Evolutionary conservation across 2,888 invertebrate genomes (phyloP).

Genomic region (Patella pellucida): DNA sequence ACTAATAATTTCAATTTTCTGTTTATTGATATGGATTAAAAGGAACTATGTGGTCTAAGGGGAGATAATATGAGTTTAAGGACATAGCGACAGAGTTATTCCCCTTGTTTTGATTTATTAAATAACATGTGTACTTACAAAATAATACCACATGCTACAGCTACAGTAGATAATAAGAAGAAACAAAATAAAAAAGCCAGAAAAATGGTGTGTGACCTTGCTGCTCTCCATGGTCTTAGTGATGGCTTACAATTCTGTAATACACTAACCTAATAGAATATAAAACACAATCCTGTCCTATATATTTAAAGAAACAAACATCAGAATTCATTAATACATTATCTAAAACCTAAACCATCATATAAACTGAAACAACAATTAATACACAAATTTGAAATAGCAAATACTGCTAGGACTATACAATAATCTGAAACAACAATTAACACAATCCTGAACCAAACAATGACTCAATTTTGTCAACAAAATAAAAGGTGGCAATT

Average conservation of each 20-base stretch:
- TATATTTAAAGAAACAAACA: not conserved
- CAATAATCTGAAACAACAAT: no score
- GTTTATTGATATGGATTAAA: no score
- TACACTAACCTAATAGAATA: constrained; percentile 72
- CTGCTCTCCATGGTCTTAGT: constrained; percentile 78
- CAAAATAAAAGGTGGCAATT: no score
- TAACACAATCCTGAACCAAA: no score
- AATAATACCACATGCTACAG: constrained; percentile 61
- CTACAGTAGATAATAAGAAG: constrained; percentile 60
- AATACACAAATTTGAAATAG: no score
- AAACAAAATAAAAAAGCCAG: constrained; percentile 67
- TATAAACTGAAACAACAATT: not conserved
- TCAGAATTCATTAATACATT: not conserved
- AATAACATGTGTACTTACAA: constrained; percentile 52
- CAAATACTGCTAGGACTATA: no score
- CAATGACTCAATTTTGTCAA: no score
- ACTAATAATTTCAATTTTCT: no score
- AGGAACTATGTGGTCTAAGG: no score
- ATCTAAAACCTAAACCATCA: not conserved
- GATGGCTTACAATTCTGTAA: constrained; percentile 80
- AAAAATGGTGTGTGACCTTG: constrained; percentile 84
- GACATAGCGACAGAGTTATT: no score
- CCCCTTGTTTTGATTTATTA: not conserved
- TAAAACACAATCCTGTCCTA: not conserved
- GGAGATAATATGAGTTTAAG: no score